Percentiles rank a stretch among this genome's conserved stretches.
Conservation (phyloP, 2,888 invertebrate genomes). For the Molorchus minor region DNA sequence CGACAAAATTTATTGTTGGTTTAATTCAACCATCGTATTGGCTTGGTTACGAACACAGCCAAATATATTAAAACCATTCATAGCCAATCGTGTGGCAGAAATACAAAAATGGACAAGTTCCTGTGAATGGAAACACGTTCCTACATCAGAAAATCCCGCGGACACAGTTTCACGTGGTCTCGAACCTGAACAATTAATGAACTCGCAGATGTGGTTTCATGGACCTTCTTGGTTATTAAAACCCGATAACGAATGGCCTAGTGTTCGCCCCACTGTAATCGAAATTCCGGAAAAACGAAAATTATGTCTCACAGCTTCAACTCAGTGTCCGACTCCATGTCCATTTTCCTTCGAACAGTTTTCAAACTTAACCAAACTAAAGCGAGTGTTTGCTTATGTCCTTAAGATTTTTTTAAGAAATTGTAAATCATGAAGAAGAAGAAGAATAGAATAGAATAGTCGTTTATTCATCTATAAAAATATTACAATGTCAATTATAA, state of each 20-base stretch:
- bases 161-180: constrained; percentile 25
- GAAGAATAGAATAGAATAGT: too few species aligned
- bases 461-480: too few species aligned
- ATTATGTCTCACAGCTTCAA: background rate
- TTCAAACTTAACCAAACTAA: constrained; percentile 18
- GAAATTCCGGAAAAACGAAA: background rate
- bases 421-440: background rate
- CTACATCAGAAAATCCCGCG: constrained; percentile 27
- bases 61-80: constrained; percentile 30
- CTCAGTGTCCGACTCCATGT: background rate
- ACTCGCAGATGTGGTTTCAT: constrained; percentile 23
- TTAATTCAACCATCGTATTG: constrained; percentile 30
- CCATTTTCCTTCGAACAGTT: constrained; percentile 22
- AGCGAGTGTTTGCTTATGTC: constrained; percentile 16
- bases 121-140: constrained; percentile 26
- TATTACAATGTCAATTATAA: too few species aligned
- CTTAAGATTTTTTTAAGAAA: constrained; percentile 20
- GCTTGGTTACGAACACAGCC: constrained; percentile 26
- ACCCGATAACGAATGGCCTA: background rate
- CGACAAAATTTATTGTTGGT: constrained; percentile 21
- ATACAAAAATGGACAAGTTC: constrained; percentile 25
- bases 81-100: constrained; percentile 28
- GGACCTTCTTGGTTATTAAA: constrained; percentile 24
- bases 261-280: background rate
- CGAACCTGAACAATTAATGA: background rate